Percentiles rank a stretch among this genome's conserved stretches.
Evolutionary conservation across 2,797 vertebrate genomes (phyloP).

Genomic region (Pangasius larnaudii): DNA sequence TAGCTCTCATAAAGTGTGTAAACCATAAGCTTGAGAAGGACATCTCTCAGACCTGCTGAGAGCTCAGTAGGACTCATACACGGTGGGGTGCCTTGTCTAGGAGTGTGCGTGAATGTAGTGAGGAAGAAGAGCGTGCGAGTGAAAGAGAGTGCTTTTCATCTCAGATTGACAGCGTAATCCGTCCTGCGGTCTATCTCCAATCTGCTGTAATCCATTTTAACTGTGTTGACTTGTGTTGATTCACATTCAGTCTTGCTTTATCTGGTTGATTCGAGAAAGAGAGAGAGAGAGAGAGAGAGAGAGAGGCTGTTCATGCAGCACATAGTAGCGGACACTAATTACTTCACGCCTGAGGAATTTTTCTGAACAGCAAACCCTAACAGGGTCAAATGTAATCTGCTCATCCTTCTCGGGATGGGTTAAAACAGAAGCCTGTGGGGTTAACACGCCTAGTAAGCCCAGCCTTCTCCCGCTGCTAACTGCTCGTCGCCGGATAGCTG

Average conservation of each 20-base stretch:
- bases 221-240: constrained; percentile 48
- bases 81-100: constrained; percentile 45
- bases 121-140: background rate
- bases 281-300: constrained; percentile 34
- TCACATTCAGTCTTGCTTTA: constrained; percentile 36
- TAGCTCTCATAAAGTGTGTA: constrained; percentile 8
- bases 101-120: constrained; percentile 13
- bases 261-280: constrained; percentile 31
- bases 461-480: constrained; percentile 17
- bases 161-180: constrained; percentile 56
- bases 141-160: constrained; percentile 54
- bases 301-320: constrained; percentile 45
- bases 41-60: constrained; percentile 29
- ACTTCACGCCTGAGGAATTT: constrained; percentile 40
- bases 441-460: constrained; percentile 36
- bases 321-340: constrained; percentile 36
- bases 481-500: background rate
- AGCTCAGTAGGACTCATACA: constrained; percentile 26
- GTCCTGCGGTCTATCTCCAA: constrained; percentile 50
- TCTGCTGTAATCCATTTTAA: constrained; percentile 61
- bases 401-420: constrained; percentile 40
- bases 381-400: constrained; percentile 52
- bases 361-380: constrained; percentile 36
- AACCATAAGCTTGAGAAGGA: constrained; percentile 20
- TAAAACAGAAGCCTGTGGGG: constrained; percentile 25